Evolutionary conservation across 2,888 invertebrate species (phyloP).

Genomic region (Phoenoteleia sp.): DNA sequence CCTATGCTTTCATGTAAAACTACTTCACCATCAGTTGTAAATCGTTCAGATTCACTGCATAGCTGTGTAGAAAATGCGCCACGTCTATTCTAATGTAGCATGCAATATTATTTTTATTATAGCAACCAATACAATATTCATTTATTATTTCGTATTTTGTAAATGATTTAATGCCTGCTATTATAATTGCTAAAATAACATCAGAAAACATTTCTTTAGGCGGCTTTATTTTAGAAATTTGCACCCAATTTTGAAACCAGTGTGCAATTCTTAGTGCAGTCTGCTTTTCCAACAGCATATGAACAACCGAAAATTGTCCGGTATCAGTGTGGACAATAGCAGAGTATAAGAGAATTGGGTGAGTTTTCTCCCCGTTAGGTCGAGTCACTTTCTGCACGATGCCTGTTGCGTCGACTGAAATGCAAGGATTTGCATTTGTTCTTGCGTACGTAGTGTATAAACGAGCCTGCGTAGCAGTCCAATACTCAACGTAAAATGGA

Average conservation of each 20-base stretch:
- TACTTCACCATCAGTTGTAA: conserved; percentile 10
- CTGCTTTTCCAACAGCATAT: conserved; percentile 23
- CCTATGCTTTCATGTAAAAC: conserved; percentile 53
- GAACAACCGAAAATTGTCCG: conserved; percentile 29
- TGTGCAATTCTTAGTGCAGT: conserved; percentile 23
- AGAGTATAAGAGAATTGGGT: conserved; percentile 21
- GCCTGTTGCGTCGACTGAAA: conserved; percentile 16
- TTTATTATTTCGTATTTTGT: conserved; percentile 10
- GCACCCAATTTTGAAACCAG: conserved; percentile 27
- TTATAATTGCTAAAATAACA: conserved; percentile 25
- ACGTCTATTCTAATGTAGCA: conserved; percentile 46
- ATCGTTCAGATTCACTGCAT: neutral
- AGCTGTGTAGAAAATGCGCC: conserved; percentile 34
- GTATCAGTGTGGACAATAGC: conserved; percentile 2
- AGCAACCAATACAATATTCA: conserved; percentile 43
- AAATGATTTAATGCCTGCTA: conserved; percentile 39
- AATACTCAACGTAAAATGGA: conserved; percentile 19
- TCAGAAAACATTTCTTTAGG: conserved; percentile 31
- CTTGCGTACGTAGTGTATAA: conserved; percentile 50
- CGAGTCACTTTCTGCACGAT: neutral
- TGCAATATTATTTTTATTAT: neutral
- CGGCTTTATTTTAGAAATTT: neutral
- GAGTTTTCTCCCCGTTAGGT: neutral
- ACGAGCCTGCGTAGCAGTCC: conserved; percentile 13
- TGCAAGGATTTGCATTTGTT: neutral